These are phyloP conservation scores for Pogona vitticeps DNA, from an alignment of 2,113 vertebrate species.

Conservation along the genomic window DNA sequence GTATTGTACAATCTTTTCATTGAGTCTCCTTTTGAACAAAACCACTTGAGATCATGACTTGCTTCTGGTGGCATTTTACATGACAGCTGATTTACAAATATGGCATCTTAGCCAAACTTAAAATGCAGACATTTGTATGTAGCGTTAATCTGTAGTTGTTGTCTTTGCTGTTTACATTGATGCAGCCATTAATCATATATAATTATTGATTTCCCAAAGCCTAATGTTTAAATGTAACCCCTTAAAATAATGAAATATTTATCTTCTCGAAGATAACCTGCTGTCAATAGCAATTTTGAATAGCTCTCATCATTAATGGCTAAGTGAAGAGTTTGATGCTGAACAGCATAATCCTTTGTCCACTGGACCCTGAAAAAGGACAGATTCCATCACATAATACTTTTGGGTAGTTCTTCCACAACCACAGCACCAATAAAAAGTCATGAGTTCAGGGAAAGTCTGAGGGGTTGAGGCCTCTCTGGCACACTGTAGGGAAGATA, in stretches of 20 bases:
- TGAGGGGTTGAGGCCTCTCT: neutral
- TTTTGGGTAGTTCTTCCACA: neutral
- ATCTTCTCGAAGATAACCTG: constrained; percentile 19
- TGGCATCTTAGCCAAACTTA: constrained; percentile 28
- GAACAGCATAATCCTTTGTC: neutral
- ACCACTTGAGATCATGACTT: neutral
- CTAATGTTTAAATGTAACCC: constrained; percentile 46
- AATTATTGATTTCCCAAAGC: constrained; percentile 37
- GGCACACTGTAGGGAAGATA: neutral
- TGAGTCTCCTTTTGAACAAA: constrained; percentile 38
- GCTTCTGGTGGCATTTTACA: constrained; percentile 45
- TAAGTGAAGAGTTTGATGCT: neutral
- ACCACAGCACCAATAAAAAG: neutral
- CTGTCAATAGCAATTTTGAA: neutral
- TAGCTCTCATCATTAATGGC: neutral
- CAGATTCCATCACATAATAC: neutral
- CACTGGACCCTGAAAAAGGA: neutral
- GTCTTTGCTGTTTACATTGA: constrained; percentile 43
- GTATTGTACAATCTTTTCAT: constrained; percentile 34
- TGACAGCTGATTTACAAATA: constrained; percentile 49
- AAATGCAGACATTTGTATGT: constrained; percentile 45
- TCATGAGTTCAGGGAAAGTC: too few relatives aligned
- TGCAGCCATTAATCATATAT: constrained; percentile 46
- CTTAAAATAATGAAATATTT: constrained; percentile 42
- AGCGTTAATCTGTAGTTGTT: constrained; percentile 57